Evolutionary conservation across 1,140 invertebrate genomes (phyloP).

Genomic region (Thalassaphorura encarpata): DNA sequence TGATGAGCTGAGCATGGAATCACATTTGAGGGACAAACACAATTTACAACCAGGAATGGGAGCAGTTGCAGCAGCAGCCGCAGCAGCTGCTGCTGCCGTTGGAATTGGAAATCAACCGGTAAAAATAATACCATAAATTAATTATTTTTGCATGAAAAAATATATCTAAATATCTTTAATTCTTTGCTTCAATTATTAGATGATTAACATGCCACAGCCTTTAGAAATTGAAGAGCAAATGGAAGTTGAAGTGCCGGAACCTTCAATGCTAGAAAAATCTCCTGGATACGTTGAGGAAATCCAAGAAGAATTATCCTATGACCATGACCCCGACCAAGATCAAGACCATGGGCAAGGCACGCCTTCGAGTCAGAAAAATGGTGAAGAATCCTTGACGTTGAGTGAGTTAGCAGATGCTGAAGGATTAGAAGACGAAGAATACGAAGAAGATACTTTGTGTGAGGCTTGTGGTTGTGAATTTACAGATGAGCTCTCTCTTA

Average conservation of each 20-base stretch:
- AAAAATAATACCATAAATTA: background rate
- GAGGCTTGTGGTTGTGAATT: constrained; percentile 45
- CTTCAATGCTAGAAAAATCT: background rate
- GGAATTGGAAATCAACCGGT: constrained; percentile 7
- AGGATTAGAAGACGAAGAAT: constrained; percentile 6
- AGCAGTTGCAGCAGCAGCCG: constrained; percentile 32
- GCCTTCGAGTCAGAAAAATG: too few species aligned
- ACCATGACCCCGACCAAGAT: too few species aligned
- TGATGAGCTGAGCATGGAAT: constrained; percentile 32
- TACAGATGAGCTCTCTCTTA: constrained; percentile 42
- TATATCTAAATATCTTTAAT: too few species aligned
- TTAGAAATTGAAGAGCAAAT: background rate
- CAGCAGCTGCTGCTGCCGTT: constrained; percentile 26
- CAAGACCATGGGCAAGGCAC: too few species aligned
- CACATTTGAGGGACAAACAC: constrained; percentile 33
- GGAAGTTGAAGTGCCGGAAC: background rate
- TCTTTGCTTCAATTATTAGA: too few species aligned
- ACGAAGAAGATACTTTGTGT: constrained; percentile 39
- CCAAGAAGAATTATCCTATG: background rate
- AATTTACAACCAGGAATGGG: constrained; percentile 37
- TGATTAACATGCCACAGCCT: background rate
- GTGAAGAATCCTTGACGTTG: too few species aligned
- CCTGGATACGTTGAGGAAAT: background rate
- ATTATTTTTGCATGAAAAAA: background rate
- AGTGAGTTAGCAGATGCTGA: constrained; percentile 8